These are phyloP conservation scores for Drosophila parvula DNA, from an alignment of 1,140 invertebrate genomes.

Conservation along the genomic window DNA sequence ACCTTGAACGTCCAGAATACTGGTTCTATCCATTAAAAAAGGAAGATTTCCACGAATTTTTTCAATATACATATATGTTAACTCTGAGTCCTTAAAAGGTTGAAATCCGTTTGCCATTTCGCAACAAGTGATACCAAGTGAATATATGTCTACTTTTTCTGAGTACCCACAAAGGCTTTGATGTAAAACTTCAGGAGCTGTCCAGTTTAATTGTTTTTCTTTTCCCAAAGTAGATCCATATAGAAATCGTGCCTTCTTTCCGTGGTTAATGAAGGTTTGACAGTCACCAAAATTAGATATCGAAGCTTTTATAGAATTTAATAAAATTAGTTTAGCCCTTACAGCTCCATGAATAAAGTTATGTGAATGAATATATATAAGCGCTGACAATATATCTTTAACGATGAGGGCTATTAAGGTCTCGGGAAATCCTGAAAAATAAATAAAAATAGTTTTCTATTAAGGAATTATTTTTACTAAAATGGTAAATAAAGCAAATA, in stretches of 20 bases:
- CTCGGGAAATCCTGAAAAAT: slow-evolving; percentile 89
- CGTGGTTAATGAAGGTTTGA: slow-evolving; percentile 89
- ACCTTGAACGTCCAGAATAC: slow-evolving; percentile 76
- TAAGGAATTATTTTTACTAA: too few relatives aligned
- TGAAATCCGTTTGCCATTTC: slow-evolving; percentile 95
- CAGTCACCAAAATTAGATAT: slow-evolving; percentile 92
- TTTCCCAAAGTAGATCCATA: slow-evolving; percentile 90
- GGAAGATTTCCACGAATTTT: slow-evolving; percentile 93
- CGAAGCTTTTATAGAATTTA: slow-evolving; percentile 75
- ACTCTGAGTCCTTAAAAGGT: slow-evolving; percentile 92
- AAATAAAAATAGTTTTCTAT: not conserved
- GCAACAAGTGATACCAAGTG: slow-evolving; percentile 93
- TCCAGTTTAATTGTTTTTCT: slow-evolving; percentile 91
- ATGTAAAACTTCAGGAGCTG: slow-evolving; percentile 95
- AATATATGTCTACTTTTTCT: slow-evolving; percentile 95
- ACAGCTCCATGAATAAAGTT: slow-evolving; percentile 95
- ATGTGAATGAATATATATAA: slow-evolving; percentile 93
- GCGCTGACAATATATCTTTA: slow-evolving; percentile 89
- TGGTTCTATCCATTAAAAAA: slow-evolving; percentile 90
- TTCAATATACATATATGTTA: slow-evolving; percentile 95
- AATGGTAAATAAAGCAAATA: too few relatives aligned
- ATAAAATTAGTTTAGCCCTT: slow-evolving; percentile 92
- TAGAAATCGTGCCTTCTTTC: slow-evolving; percentile 88
- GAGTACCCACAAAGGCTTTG: slow-evolving; percentile 96
- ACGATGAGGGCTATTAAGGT: slow-evolving; percentile 91